Evolutionary conservation across 1,140 invertebrate genomes (phyloP), one percentile per base, ranked within the genome.

Genomic region (Coelopa frigida): DNA sequence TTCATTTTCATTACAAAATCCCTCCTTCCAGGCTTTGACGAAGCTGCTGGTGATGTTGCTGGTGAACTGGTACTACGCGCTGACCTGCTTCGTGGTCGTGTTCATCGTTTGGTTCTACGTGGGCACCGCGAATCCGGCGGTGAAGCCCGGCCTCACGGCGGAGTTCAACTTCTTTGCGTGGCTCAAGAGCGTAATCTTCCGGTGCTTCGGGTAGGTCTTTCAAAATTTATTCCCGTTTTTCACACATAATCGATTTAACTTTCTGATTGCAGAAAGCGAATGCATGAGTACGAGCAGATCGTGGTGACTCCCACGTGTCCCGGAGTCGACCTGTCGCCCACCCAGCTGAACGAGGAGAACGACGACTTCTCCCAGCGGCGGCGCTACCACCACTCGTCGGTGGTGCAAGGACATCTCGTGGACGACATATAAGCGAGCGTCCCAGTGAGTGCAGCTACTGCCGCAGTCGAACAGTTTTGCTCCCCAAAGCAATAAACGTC

Each of bases 341-440:
- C 89, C 38, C 88, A 93, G 63, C 72, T 95, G 18, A 98, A 92
- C 50, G 91, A 95, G 60, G 89, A 95, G 57, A 96, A 96, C 71
- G 84, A 89, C 70, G 94, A 98, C 71, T 98, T 95, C 71, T 81
- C 89, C 2, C 84, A 83, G 26, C 78, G 94, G 54, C 81, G 88
- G 59, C 80, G 88, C 50, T 98, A 94, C 72, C 92, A 96, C 73
- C 90, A 95, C 65, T 87, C 87, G 22, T 82, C 85, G 0, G 83
- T 84, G 15, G 79, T 89, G n/a, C 81, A 84, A 49, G 84, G 81
- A 17, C 82, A 84, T 56, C 81, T 84, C 52, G 82, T 87, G 35
- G 67, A 70, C 49, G 66, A 67, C 21, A 64, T 69, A 31, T 69
- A 61, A 48, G 48, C 12, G 18, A n/a, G 14, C 11, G 20, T 24